These are phyloP conservation scores for Cuculus canorus DNA, from an alignment of 2,797 vertebrate species.

Conservation along the genomic window DNA sequence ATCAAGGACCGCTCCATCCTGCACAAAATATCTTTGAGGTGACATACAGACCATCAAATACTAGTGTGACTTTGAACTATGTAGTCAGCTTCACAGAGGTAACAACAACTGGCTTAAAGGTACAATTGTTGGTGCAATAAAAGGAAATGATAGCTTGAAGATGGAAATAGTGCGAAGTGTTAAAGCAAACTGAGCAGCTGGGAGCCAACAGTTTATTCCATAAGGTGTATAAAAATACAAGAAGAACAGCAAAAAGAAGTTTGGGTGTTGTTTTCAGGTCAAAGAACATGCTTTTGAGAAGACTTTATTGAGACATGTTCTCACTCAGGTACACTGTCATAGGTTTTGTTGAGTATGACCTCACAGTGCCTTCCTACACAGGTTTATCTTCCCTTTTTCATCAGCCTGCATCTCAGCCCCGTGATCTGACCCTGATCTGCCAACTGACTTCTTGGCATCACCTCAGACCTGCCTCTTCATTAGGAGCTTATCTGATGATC, in stretches of 20 bases:
- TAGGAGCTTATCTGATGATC: neutral
- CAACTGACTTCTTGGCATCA: neutral
- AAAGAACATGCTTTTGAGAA: neutral
- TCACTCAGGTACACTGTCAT: neutral
- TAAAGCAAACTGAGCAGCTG: neutral
- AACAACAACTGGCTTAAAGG: neutral
- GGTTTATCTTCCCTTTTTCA: neutral
- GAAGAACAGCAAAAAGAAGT: neutral
- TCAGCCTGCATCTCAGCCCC: neutral
- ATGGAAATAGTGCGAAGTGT: neutral
- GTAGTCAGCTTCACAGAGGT: fast-evolving
- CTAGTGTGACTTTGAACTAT: neutral
- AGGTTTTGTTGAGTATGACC: neutral
- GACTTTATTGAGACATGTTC: neutral
- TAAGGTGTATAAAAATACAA: neutral
- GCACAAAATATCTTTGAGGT: neutral
- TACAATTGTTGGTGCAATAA: neutral
- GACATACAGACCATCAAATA: neutral
- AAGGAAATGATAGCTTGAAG: neutral
- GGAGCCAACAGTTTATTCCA: neutral
- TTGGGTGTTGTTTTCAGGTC: neutral
- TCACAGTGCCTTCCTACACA: neutral
- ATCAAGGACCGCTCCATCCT: neutral
- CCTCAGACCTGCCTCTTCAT: neutral
- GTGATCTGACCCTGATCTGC: neutral